Conservation (phyloP, 2,797 vertebrate genomes). For the Etheostoma perlongum region DNA sequence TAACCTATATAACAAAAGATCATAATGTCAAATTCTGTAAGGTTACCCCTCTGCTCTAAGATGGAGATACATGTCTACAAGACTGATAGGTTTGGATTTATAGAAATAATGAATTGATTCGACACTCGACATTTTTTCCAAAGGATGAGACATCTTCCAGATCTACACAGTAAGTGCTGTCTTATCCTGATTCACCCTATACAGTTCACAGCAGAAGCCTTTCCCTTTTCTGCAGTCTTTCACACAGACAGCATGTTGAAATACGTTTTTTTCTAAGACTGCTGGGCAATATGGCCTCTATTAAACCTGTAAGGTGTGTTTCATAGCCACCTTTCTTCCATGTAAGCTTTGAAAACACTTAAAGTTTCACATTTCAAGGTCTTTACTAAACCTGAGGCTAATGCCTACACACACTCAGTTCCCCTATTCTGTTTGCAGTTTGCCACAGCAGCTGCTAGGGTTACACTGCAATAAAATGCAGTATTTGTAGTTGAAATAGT, state of each 20-base stretch:
- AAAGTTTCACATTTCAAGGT: constrained; percentile 44
- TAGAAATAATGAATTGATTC: constrained; percentile 5
- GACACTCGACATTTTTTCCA: neutral
- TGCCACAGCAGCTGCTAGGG: constrained; percentile 29
- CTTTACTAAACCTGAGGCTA: constrained; percentile 52
- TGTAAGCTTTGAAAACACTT: constrained; percentile 53
- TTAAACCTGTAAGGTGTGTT: constrained; percentile 47
- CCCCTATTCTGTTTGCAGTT: constrained; percentile 39
- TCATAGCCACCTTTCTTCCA: constrained; percentile 36
- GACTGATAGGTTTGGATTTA: constrained; percentile 22
- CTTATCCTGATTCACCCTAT: neutral
- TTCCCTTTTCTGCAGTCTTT: constrained; percentile 31
- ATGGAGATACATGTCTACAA: constrained; percentile 11
- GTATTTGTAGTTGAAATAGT: neutral
- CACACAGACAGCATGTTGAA: constrained; percentile 24
- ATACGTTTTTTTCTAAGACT: constrained; percentile 1
- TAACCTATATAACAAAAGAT: neutral
- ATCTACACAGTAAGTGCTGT: constrained; percentile 1
- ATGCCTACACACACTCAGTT: constrained; percentile 21
- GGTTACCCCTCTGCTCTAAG: constrained; percentile 10
- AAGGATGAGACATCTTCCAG: neutral
- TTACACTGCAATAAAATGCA: constrained; percentile 17
- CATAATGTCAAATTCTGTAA: neutral
- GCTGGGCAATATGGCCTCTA: constrained; percentile 20
- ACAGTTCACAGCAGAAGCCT: constrained; percentile 12